Evolutionary conservation across 2,113 vertebrate genomes (phyloP).

Genomic region (Damaliscus lunatus): DNA sequence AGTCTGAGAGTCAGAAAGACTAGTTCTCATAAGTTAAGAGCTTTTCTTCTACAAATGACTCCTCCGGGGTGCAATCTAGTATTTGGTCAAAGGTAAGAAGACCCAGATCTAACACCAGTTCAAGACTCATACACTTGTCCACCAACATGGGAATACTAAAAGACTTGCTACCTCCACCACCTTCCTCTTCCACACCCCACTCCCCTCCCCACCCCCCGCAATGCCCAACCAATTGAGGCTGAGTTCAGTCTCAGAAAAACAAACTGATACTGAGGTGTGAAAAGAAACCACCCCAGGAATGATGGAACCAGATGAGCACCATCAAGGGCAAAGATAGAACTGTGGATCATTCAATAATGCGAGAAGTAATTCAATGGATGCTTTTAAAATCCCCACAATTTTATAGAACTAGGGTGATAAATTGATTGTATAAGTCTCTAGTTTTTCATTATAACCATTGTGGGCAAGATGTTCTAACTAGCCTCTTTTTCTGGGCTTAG

Average conservation of each 20-base stretch:
- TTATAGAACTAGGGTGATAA: background rate
- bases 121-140: background rate
- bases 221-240: background rate
- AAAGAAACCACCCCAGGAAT: background rate
- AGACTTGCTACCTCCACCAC: background rate
- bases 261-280: background rate
- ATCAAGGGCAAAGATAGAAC: background rate
- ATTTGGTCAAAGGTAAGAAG: background rate
- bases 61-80: background rate
- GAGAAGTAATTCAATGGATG: background rate
- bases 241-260: background rate
- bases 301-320: background rate
- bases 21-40: background rate
- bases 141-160: background rate
- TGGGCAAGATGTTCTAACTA: background rate
- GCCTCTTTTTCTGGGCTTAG: background rate
- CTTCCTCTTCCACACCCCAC: background rate
- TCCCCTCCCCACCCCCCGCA: too few relatives aligned
- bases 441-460: background rate
- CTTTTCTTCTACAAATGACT: background rate
- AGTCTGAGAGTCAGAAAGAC: background rate
- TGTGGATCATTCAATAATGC: background rate
- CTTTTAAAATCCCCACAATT: background rate
- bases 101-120: background rate
- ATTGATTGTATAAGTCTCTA: background rate